Conservation (phyloP, 2,113 vertebrate genomes). For the Fregata magnificens region DNA sequence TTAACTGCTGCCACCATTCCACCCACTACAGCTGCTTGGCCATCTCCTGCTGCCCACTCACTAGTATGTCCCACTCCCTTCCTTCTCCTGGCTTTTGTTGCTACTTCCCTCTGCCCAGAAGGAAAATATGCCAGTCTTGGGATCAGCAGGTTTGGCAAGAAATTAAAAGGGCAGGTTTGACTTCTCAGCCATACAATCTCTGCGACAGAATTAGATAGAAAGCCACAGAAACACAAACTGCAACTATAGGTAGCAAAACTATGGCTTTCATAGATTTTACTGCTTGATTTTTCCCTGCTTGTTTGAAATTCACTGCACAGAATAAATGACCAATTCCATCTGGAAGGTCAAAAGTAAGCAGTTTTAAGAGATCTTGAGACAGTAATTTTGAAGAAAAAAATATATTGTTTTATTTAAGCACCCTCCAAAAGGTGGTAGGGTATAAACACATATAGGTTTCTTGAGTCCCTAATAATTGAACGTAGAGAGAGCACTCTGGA, state of each 20-base stretch:
- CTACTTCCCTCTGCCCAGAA: background rate
- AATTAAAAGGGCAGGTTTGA: background rate
- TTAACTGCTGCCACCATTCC: background rate
- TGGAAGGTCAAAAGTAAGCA: background rate
- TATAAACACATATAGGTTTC: background rate
- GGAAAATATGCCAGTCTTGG: background rate
- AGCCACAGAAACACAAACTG: background rate
- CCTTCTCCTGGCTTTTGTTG: background rate
- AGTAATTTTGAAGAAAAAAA: background rate
- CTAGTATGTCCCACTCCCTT: background rate
- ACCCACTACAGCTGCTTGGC: background rate
- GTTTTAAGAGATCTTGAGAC: background rate
- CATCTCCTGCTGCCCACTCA: background rate
- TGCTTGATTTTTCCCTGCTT: background rate
- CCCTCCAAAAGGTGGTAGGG: background rate
- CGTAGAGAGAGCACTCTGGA: background rate
- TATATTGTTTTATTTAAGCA: background rate
- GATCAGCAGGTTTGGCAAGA: background rate
- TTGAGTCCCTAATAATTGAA: background rate
- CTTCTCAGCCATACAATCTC: background rate
- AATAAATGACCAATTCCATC: background rate
- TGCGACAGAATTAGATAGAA: background rate
- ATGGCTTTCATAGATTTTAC: background rate
- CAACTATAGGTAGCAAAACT: background rate
- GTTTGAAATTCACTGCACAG: background rate